Base-by-base conservation (phyloP, 2,113 vertebrate genomes). In the Solea solea region DNA sequence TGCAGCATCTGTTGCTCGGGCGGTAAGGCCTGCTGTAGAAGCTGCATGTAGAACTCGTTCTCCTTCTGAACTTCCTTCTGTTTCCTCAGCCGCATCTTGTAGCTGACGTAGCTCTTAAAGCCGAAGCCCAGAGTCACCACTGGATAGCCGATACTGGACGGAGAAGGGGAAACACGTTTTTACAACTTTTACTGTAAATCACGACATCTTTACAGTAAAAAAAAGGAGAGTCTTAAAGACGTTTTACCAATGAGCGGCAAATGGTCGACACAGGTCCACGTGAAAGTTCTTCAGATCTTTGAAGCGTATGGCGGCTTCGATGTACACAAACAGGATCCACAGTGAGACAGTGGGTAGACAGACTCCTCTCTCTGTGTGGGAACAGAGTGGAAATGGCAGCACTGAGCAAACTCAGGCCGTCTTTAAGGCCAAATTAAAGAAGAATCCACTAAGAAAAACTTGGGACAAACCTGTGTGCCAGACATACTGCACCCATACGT, bases 281-380 rank as follows among this genome's bases (percentile, higher is more conserved):
- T 99, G 97, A 92, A 99, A 99, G 87, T 99, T 98, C 92, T 99
- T 99, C 89, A 99, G 90, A 90, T 99, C 98, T 95, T 99, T 99
- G 94, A 99, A 98, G 79, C 98, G 95, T 92, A 99, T 97, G 88
- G 98, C 96, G 77, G 97, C 98, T 95, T 99, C 98, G 74, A 99
- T 99, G 93, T 99, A 99, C 88, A 99, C 96, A 78, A 99, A 99
- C 72, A 99, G 94, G 91, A 99, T 97, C 98, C 97, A 99, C 61
- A 99, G 94, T 12, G 98, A 99, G 72, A 99, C 96, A 77, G 98
- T 99, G 67, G 97, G 98, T 84, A 99, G 91, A 93, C 97, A 99
- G 48, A 99, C 98, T 4, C 98, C 98, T 86, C 98, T 91, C 89
- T 99, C 98, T 99, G 87, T 45, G 9, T 71, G 41, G 16, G 46